A percentile compares a stretch with the other conserved stretches of the same genome.
Conservation (phyloP, 2,113 vertebrate genomes). For the Aepyceros melampus region DNA sequence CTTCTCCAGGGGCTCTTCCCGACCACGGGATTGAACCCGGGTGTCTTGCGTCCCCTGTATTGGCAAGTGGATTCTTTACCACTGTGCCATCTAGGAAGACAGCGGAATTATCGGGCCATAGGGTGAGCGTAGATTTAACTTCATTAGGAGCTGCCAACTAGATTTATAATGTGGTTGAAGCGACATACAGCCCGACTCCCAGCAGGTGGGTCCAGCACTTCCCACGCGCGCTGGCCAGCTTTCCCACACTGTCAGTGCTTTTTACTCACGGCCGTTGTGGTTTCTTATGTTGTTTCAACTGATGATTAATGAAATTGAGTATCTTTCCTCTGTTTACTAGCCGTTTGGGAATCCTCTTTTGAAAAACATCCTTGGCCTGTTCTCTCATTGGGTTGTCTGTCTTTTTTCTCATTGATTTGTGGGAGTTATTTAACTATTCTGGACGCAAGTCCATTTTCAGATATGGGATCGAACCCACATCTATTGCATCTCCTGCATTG, state of each 20-base stretch:
- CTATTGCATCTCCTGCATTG: neutral
- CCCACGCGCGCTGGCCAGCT: fast-evolving
- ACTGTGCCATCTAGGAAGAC: neutral
- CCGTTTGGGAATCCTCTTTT: neutral
- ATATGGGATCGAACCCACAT: neutral
- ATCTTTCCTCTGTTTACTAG: neutral
- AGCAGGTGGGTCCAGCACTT: too few species aligned
- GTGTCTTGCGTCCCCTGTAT: neutral
- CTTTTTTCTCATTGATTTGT: neutral
- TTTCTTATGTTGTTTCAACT: neutral
- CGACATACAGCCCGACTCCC: neutral
- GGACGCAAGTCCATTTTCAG: neutral
- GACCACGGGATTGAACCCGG: fast-evolving
- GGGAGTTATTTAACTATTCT: neutral
- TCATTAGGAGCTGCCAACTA: neutral
- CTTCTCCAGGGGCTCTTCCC: neutral
- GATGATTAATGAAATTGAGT: neutral
- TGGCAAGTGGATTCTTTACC: neutral
- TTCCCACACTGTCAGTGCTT: fast-evolving
- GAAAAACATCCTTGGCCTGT: neutral
- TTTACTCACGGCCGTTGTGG: neutral
- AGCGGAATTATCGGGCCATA: neutral
- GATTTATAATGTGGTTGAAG: neutral
- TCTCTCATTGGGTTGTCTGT: neutral
- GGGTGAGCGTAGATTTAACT: neutral